Percentiles rank a stretch among this genome's conserved stretches.
Evolutionary conservation across 1,140 invertebrate genomes (phyloP).

Genomic region (Lycorma delicatula): DNA sequence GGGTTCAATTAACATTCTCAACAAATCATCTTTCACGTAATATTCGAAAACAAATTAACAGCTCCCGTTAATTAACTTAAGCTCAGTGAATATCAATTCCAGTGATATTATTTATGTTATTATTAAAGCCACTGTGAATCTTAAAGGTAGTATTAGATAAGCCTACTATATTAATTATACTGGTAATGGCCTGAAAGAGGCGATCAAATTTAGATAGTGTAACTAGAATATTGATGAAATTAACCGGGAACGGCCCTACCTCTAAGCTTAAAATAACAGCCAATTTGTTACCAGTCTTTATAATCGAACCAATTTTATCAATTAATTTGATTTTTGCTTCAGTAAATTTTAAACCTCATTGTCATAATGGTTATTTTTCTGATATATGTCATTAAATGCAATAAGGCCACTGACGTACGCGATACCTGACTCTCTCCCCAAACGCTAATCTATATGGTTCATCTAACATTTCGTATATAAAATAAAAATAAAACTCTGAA

Average conservation of each 20-base stretch:
- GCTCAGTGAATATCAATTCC: slow-evolving; percentile 5
- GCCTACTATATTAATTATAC: slow-evolving; percentile 1
- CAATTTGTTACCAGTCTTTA: slow-evolving; percentile 3
- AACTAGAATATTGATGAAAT: background rate
- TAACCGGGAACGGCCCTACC: background rate
- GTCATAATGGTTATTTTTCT: too few relatives aligned
- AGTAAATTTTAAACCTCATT: background rate
- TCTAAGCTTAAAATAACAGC: background rate
- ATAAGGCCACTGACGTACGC: too few relatives aligned
- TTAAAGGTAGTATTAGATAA: background rate
- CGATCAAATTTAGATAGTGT: background rate
- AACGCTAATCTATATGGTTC: too few relatives aligned
- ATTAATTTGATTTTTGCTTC: slow-evolving; percentile 5
- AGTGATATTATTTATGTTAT: slow-evolving; percentile 4
- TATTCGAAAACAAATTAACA: slow-evolving; percentile 7
- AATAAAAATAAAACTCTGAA: too few relatives aligned
- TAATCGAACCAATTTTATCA: slow-evolving; percentile 4
- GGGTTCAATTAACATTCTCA: slow-evolving; percentile 5
- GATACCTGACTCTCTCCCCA: too few relatives aligned
- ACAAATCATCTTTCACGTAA: slow-evolving; percentile 6
- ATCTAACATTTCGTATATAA: too few relatives aligned
- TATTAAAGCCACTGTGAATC: background rate
- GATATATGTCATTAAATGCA: too few relatives aligned
- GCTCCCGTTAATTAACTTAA: slow-evolving; percentile 6
- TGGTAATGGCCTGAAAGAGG: background rate